Conservation (phyloP, 2,113 vertebrate genomes). For the Pseudopipra pipra region DNA sequence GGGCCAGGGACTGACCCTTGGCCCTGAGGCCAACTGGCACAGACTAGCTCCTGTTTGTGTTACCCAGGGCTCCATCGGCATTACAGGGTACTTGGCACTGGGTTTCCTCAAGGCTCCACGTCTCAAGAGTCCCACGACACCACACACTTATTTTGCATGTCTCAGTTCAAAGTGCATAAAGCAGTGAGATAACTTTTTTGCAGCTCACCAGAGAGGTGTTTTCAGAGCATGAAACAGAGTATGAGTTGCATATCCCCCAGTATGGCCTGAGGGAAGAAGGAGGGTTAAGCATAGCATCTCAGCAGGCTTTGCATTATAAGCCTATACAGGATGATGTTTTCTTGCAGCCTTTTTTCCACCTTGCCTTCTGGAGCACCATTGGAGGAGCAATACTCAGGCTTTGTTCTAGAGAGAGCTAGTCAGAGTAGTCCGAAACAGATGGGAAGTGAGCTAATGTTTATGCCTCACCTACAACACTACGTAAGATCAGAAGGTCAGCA, state of each 20-base stretch:
- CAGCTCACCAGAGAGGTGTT: background rate
- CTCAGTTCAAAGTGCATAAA: constrained; percentile 51
- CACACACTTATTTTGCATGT: background rate
- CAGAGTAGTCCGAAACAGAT: background rate
- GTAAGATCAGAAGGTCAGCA: background rate
- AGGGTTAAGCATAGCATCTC: background rate
- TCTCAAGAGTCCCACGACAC: background rate
- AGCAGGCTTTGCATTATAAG: background rate
- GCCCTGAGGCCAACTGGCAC: background rate
- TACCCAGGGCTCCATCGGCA: background rate
- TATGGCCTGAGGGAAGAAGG: constrained; percentile 8
- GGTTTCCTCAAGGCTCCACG: background rate
- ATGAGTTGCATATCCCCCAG: background rate
- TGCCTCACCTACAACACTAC: background rate
- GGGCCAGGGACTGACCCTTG: background rate
- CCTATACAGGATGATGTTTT: background rate
- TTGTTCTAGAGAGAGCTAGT: background rate
- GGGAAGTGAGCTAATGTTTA: background rate
- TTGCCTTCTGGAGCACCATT: background rate
- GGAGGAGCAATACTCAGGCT: background rate
- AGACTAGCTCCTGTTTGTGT: background rate
- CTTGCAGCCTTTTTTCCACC: background rate
- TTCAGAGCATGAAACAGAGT: background rate
- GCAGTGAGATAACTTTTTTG: background rate
- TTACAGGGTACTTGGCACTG: background rate